These are phyloP conservation scores for Elymnias hypermnestra DNA, from an alignment of 1,140 invertebrate species.

Conservation along the genomic window DNA sequence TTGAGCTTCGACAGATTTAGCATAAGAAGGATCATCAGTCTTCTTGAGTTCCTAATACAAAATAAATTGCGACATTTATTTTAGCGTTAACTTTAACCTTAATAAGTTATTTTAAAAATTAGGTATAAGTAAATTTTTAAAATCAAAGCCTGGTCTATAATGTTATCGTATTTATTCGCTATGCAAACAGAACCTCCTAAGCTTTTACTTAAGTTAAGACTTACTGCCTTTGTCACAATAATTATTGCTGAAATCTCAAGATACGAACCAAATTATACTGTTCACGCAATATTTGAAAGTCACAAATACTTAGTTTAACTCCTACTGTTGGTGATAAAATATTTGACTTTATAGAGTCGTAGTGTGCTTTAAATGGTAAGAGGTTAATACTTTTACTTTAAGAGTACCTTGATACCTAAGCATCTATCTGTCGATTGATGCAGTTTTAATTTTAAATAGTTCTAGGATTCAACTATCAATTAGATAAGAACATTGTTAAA, in stretches of 20 bases:
- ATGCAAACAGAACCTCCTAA: neutral
- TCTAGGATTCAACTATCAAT: too few species aligned
- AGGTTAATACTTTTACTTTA: too few species aligned
- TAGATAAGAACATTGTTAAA: too few species aligned
- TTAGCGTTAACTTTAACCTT: too few species aligned
- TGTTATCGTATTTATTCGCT: conserved; percentile 3
- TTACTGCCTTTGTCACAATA: conserved; percentile 1
- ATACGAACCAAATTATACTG: conserved; percentile 38
- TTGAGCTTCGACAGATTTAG: conserved; percentile 71
- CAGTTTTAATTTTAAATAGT: too few species aligned
- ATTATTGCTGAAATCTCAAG: conserved; percentile 19
- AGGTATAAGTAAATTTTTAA: too few species aligned
- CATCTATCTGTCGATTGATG: too few species aligned
- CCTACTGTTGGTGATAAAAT: neutral
- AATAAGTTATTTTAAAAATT: too few species aligned
- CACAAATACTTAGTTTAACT: conserved; percentile 18
- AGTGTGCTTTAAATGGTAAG: too few species aligned
- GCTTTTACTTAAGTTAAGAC: neutral
- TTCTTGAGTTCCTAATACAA: conserved; percentile 37
- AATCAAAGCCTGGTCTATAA: too few species aligned
- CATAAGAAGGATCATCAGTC: conserved; percentile 66
- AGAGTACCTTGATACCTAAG: too few species aligned
- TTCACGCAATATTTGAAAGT: conserved; percentile 70
- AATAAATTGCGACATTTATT: conserved; percentile 40
- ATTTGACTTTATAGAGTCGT: neutral